Percentiles rank a stretch among this genome's conserved stretches.
These are phyloP conservation scores for Smithornis capensis DNA, from an alignment of 2,113 vertebrate genomes.

Conservation along the genomic window DNA sequence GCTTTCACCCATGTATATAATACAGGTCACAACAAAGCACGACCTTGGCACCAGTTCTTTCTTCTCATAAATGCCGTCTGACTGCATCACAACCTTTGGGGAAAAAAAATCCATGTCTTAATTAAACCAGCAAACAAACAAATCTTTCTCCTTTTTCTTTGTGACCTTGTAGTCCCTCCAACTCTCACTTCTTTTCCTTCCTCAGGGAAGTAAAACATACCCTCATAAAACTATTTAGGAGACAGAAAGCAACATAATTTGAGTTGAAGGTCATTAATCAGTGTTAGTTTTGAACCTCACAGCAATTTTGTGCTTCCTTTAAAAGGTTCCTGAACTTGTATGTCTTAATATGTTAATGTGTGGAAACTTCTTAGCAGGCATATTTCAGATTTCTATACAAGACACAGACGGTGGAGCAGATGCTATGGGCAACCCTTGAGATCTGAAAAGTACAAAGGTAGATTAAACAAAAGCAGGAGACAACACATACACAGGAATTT, in stretches of 20 bases:
- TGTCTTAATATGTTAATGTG: not conserved
- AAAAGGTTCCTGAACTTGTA: not conserved
- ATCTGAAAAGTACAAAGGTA: not conserved
- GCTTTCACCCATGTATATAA: not conserved
- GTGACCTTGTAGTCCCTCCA: not conserved
- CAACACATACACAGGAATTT: not conserved
- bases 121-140: not conserved
- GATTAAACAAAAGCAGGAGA: not conserved
- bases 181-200: not conserved
- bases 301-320: not conserved
- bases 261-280: not conserved
- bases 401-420: not conserved
- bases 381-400: not conserved
- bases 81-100: not conserved
- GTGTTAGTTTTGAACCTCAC: not conserved
- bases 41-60: not conserved
- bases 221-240: not conserved
- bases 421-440: not conserved
- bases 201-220: not conserved
- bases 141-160: not conserved
- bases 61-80: not conserved
- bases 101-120: not conserved
- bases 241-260: not conserved
- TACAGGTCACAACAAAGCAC: not conserved
- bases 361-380: not conserved